Conservation (phyloP, 2,797 vertebrate species). For the Scleropages formosus region DNA sequence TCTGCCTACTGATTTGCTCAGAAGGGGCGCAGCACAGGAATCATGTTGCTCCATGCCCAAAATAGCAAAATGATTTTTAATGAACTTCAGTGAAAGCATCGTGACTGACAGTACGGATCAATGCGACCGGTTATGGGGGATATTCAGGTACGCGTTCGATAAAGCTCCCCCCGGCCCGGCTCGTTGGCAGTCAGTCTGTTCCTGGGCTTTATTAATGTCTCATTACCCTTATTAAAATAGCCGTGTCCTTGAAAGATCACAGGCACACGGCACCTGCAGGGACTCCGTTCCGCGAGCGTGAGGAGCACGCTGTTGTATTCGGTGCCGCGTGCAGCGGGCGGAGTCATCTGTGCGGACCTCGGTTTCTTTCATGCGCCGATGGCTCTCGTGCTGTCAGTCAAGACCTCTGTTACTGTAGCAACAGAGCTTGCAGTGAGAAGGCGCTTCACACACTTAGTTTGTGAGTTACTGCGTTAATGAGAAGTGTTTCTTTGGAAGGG, state of each 20-base stretch:
- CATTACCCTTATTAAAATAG: conserved; percentile 13
- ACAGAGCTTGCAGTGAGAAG: neutral
- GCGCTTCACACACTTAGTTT: neutral
- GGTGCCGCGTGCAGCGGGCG: neutral
- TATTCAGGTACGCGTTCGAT: neutral
- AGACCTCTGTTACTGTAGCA: conserved; percentile 20
- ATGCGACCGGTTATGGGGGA: neutral
- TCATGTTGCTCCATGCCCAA: neutral
- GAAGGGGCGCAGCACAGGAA: neutral
- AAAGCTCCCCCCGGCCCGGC: neutral
- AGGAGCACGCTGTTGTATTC: neutral
- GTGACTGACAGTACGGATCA: neutral
- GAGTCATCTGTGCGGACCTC: conserved; percentile 6
- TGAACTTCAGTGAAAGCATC: neutral
- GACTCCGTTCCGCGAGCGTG: neutral
- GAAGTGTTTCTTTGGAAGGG: neutral
- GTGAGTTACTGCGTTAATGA: neutral
- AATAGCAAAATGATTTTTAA: neutral
- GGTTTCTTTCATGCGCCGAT: conserved; percentile 18
- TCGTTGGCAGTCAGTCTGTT: conserved; percentile 17
- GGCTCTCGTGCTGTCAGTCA: conserved; percentile 20
- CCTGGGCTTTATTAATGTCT: conserved; percentile 18
- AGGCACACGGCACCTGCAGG: conserved; percentile 2
- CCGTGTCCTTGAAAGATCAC: conserved; percentile 31
- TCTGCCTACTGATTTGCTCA: conserved; percentile 9